Conservation (phyloP, 1,140 invertebrate genomes). For the Dufourea novaeangliae region DNA sequence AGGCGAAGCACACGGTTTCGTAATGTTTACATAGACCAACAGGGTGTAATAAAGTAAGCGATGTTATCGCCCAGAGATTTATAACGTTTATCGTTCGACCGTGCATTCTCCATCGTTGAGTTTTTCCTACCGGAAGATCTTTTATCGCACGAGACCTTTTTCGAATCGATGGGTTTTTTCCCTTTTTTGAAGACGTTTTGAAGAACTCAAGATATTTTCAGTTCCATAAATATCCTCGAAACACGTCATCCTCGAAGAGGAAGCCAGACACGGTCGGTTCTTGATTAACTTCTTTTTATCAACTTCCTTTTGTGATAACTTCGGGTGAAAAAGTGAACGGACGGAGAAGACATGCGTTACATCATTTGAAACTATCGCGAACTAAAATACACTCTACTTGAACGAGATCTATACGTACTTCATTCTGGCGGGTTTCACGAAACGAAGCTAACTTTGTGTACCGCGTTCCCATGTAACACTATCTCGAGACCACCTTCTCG, state of each 20-base stretch:
- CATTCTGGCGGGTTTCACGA: background rate
- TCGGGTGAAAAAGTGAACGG: slow-evolving; percentile 16
- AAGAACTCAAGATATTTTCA: slow-evolving; percentile 17
- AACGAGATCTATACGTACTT: too few species aligned
- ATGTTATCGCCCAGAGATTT: slow-evolving; percentile 49
- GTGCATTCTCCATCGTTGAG: background rate
- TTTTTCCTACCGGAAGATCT: background rate
- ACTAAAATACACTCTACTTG: background rate
- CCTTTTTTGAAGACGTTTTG: background rate
- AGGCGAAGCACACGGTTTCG: background rate
- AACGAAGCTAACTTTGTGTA: slow-evolving; percentile 23
- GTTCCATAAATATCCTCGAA: slow-evolving; percentile 7
- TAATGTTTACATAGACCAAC: slow-evolving; percentile 44
- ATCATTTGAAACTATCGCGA: background rate
- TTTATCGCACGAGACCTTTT: background rate
- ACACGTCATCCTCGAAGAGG: slow-evolving; percentile 14
- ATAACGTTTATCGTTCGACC: background rate
- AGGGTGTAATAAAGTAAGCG: slow-evolving; percentile 43
- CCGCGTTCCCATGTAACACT: slow-evolving; percentile 22
- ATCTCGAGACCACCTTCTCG: slow-evolving; percentile 51
- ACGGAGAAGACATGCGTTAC: slow-evolving; percentile 1
- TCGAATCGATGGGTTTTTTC: background rate
- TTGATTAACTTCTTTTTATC: slow-evolving; percentile 65
- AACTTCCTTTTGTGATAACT: slow-evolving; percentile 65
- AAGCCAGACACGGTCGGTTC: slow-evolving; percentile 6